Conservation (phyloP, 1,140 invertebrate species). For the Drosophila carrolli region DNA sequence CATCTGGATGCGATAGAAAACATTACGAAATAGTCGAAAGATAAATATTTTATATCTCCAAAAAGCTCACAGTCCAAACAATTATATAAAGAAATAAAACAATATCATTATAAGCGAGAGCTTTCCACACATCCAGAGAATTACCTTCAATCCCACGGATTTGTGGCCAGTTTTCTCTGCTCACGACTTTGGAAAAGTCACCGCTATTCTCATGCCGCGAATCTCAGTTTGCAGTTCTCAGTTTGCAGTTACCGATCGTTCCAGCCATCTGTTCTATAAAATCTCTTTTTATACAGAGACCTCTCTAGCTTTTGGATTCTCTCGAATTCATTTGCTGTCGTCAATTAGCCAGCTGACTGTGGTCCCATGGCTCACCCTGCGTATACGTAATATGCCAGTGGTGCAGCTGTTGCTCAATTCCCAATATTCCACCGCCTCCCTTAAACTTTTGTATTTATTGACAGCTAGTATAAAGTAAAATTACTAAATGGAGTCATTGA, state of each 20-base stretch:
- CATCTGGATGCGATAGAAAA: background rate
- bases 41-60: conserved; percentile 38
- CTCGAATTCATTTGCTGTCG: conserved; percentile 21
- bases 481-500: no score
- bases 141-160: conserved; percentile 66
- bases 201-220: conserved; percentile 34
- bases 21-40: conserved; percentile 35
- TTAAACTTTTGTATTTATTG: background rate
- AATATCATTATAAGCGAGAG: conserved; percentile 51
- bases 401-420: conserved; percentile 32
- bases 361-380: conserved; percentile 38
- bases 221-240: conserved; percentile 37
- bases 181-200: conserved; percentile 67
- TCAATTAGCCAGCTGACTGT: conserved; percentile 63
- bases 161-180: conserved; percentile 24
- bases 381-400: conserved; percentile 63
- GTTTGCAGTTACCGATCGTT: conserved; percentile 29
- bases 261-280: conserved; percentile 9
- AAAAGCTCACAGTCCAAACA: conserved; percentile 40
- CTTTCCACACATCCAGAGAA: conserved; percentile 50
- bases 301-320: conserved; percentile 14
- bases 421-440: background rate
- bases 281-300: background rate
- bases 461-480: background rate
- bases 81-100: conserved; percentile 55